These are phyloP conservation scores for Luscinia luscinia DNA, from an alignment of 2,797 vertebrate species.

Conservation along the genomic window DNA sequence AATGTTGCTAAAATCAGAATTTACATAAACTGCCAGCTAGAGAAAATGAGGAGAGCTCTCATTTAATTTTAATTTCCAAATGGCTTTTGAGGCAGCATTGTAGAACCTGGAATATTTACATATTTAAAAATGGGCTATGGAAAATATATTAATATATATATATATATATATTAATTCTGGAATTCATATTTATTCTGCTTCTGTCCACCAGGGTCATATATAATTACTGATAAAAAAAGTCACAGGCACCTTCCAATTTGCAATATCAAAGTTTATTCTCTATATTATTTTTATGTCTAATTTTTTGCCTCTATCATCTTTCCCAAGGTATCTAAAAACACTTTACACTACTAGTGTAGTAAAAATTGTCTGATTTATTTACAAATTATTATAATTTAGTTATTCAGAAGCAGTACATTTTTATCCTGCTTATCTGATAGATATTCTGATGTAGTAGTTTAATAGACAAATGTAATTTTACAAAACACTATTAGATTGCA, in stretches of 20 bases:
- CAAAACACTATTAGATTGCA: background rate
- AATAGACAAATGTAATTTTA: slow-evolving; percentile 31
- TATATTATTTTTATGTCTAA: background rate
- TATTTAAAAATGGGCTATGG: background rate
- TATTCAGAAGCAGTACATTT: background rate
- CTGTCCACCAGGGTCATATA: background rate
- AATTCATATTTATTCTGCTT: background rate
- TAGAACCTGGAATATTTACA: background rate
- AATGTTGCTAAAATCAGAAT: background rate
- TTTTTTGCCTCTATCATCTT: background rate
- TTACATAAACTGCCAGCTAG: background rate
- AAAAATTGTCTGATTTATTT: background rate
- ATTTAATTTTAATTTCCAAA: background rate
- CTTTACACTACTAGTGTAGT: background rate
- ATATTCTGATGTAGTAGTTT: background rate
- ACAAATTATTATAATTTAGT: background rate
- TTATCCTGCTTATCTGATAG: slow-evolving; percentile 18
- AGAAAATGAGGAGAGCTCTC: background rate
- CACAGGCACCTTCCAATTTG: background rate
- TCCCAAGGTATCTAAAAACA: background rate
- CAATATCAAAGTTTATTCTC: background rate
- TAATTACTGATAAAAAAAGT: background rate
- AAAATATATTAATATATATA: background rate
- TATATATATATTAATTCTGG: background rate
- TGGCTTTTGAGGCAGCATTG: background rate